phyloP scores from a whole-genome alignment of 2,113 vertebrate species.

The Colistium nudipinnis region DNA sequence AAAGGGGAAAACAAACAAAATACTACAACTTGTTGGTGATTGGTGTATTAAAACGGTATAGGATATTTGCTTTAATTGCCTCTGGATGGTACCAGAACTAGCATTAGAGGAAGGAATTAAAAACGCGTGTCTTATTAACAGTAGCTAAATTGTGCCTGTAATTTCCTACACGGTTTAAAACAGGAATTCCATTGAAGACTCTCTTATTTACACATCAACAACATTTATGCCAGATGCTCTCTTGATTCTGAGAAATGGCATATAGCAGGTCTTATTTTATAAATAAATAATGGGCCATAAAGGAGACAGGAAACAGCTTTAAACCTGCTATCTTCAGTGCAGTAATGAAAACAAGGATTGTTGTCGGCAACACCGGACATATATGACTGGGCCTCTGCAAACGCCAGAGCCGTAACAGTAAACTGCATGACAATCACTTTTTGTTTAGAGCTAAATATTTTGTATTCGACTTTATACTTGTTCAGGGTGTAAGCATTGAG shows the following conservation, averaged over 20 bases:
- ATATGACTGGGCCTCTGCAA: background rate
- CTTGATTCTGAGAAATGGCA: conserved; percentile 25
- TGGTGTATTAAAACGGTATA: too few species aligned
- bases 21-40: too few species aligned
- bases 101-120: too few species aligned
- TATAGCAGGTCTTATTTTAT: conserved; percentile 39
- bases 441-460: background rate
- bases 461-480: background rate
- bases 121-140: background rate
- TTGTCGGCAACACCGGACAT: conserved; percentile 34
- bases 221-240: conserved; percentile 6
- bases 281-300: conserved; percentile 39
- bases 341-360: conserved; percentile 52
- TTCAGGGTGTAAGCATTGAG: background rate
- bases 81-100: too few species aligned
- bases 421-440: conserved; percentile 7
- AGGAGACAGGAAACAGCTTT: background rate
- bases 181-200: background rate
- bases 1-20: too few species aligned
- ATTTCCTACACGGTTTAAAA: conserved; percentile 1
- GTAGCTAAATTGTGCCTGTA: background rate
- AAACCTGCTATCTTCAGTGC: conserved; percentile 15
- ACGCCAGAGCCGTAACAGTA: background rate
- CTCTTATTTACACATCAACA: conserved; percentile 29
- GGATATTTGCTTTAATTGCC: too few species aligned